Evolutionary conservation across 2,888 invertebrate genomes (phyloP), one percentile per base, ranked within the genome.

Genomic region (Beris chalybata): DNA sequence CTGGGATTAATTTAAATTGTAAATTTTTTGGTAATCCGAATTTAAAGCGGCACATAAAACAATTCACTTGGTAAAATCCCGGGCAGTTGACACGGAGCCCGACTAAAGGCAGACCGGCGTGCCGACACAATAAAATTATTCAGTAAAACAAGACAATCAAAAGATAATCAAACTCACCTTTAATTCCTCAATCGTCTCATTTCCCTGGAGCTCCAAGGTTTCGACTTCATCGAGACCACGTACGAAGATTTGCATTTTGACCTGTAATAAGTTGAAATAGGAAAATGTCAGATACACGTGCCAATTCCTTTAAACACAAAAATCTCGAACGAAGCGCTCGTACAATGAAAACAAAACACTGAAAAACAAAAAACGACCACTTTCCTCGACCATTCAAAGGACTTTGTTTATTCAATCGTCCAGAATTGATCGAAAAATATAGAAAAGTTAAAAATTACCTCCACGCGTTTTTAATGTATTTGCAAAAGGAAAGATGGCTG

Each of bases 161-260:
- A 44, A 12, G 1, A 9, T 6, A 29, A 30, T 54, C 29, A 29
- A 11, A 74, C 76, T 73, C 65, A 80, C 80, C 79, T 80, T 80
- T 64, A 80, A 73, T 52, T 73, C 74, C 69, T 76, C 76, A 72
- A 80, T 75, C 68, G 78, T 79, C 70, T 76, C 77, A 72, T 78
- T 75, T 73, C 76, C 75, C 54, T 76, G 74, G 71, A 81, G 80
- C 72, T 81, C 80, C 71, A 81, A 73, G 71, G 78, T 72, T 67
- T 79, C 75, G 63, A 78, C 72, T 61, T 73, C 73, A 68, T 80
- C 79, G 72, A 80, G 77, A 71, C 80, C 80, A 74, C 80, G 81
- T 71, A 80, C 77, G 72, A 80, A 80, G 69, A 80, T 74, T 72
- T 81, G 80, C 80, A 80, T 80, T 69, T 75, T 78, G 57, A 65